phyloP scores from a whole-genome alignment of 2,888 invertebrate species.

The Sarcophaga caerulescens region DNA sequence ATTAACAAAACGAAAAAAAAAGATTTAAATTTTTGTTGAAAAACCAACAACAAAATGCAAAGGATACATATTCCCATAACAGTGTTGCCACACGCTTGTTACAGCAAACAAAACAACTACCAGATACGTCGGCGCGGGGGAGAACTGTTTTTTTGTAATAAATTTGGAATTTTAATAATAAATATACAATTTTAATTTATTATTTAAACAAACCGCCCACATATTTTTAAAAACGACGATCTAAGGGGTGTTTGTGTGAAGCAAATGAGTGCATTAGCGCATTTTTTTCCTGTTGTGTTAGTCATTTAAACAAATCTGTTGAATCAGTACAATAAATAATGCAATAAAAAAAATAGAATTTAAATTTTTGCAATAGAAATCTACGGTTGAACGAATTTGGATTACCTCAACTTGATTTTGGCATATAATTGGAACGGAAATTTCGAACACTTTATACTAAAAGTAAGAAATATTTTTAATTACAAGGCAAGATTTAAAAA shows the following conservation, averaged over 20 bases:
- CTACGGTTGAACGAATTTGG: background rate
- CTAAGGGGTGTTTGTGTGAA: background rate
- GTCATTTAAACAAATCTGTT: background rate
- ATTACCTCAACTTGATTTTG: too few relatives aligned
- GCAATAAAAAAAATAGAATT: background rate
- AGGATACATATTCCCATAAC: background rate
- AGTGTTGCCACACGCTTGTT: background rate
- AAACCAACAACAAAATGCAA: background rate
- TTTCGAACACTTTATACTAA: background rate
- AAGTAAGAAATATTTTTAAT: too few relatives aligned
- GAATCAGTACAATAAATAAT: background rate
- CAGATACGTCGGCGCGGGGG: background rate
- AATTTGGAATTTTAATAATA: too few relatives aligned
- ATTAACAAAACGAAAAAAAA: slow-evolving; percentile 69
- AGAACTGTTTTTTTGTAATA: background rate
- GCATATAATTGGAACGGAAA: background rate
- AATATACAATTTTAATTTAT: too few relatives aligned
- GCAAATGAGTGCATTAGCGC: background rate
- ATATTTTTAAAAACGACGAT: background rate
- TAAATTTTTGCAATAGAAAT: background rate
- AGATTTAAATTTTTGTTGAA: background rate
- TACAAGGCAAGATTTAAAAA: too few relatives aligned
- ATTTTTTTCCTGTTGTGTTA: background rate
- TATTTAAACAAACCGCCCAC: too few relatives aligned
- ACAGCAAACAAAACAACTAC: background rate